Evolutionary conservation across 2,797 vertebrate genomes (phyloP).

Genomic region (Petrocephalus schoutedeni): DNA sequence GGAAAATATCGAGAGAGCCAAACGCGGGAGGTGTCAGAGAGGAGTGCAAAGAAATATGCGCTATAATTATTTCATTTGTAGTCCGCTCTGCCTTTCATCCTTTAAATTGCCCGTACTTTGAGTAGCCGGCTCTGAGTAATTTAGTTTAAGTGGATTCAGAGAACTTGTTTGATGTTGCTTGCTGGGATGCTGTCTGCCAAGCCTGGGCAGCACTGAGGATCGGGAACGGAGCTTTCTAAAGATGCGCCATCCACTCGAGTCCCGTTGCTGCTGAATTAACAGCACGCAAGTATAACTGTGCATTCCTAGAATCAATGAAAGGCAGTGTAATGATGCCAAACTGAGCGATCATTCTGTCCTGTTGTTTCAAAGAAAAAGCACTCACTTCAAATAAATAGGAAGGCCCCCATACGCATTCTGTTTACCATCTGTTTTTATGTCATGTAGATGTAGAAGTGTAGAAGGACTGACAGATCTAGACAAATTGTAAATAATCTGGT

Average conservation of each 20-base stretch:
- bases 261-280: background rate
- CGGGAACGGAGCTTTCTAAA: background rate
- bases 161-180: conserved; percentile 14
- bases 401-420: background rate
- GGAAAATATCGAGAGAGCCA: background rate
- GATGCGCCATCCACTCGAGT: background rate
- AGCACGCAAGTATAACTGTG: background rate
- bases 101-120: conserved; percentile 10
- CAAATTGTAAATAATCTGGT: background rate
- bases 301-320: background rate
- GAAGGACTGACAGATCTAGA: background rate
- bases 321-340: background rate
- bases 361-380: background rate
- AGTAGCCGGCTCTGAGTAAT: conserved; percentile 11
- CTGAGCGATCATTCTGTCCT: background rate
- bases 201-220: background rate
- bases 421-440: background rate
- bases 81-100: conserved; percentile 7
- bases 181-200: background rate
- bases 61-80: conserved; percentile 15
- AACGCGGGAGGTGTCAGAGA: background rate
- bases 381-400: background rate
- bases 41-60: background rate
- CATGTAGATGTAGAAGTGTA: background rate
- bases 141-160: background rate